Percentiles rank a stretch among this genome's conserved stretches.
These are phyloP conservation scores for Maniola jurtina DNA, from an alignment of 1,140 invertebrate species.

Conservation along the genomic window DNA sequence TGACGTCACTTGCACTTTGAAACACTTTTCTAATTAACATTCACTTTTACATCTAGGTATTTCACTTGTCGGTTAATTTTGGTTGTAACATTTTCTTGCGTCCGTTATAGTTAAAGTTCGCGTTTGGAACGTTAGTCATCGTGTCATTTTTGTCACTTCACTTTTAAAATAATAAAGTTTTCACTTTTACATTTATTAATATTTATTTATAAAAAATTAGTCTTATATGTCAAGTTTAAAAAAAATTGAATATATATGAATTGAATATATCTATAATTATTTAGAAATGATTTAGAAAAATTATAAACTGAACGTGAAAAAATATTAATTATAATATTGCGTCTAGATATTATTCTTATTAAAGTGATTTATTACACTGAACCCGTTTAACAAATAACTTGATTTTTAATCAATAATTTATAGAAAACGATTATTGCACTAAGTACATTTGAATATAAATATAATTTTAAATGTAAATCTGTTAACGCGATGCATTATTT, in stretches of 20 bases:
- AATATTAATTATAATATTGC: neutral
- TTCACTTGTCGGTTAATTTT: slow-evolving; percentile 1
- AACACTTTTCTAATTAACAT: slow-evolving; percentile 24
- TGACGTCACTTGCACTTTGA: slow-evolving; percentile 40
- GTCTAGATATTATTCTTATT: slow-evolving; percentile 7
- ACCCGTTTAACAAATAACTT: slow-evolving; percentile 20
- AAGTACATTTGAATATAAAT: slow-evolving; percentile 16
- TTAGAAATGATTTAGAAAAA: too few relatives aligned
- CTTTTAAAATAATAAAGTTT: neutral
- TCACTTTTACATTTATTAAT: neutral
- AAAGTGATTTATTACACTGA: slow-evolving; percentile 16
- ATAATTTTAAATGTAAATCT: slow-evolving; percentile 10
- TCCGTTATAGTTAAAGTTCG: neutral
- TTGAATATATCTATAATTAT: too few relatives aligned
- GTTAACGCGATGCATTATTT: slow-evolving; percentile 7
- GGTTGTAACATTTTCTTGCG: neutral
- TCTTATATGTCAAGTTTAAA: neutral
- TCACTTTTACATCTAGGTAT: neutral
- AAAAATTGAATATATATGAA: too few relatives aligned
- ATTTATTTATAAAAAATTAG: neutral
- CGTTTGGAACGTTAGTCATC: neutral
- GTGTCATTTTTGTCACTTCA: neutral
- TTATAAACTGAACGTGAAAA: neutral
- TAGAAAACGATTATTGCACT: slow-evolving; percentile 22
- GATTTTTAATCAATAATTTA: slow-evolving; percentile 11